Conservation (phyloP, 2,113 vertebrate species). For the Oxyruncus cristatus region DNA sequence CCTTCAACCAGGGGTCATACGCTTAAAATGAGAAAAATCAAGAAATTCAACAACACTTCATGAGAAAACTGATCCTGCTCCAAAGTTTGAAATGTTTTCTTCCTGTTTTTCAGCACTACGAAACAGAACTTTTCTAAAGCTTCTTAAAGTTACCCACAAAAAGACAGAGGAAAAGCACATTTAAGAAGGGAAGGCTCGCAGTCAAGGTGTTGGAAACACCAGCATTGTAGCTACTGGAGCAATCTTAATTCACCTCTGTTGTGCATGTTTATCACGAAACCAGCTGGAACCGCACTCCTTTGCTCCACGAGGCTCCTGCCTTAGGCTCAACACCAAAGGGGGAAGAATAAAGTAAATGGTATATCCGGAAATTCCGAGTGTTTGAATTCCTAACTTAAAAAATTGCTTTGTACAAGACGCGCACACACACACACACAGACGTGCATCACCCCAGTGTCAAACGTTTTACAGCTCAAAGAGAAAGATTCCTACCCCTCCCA, state of each 20-base stretch:
- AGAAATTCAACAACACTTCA: neutral
- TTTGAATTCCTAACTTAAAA: neutral
- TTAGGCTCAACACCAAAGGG: neutral
- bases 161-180: neutral
- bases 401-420: neutral
- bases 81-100: neutral
- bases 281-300: neutral
- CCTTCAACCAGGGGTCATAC: neutral
- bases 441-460: neutral
- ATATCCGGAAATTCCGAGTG: neutral
- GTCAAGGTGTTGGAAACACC: neutral
- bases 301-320: neutral
- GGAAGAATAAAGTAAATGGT: neutral
- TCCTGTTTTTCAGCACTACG: neutral
- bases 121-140: neutral
- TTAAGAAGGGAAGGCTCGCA: neutral
- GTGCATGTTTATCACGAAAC: neutral
- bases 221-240: neutral
- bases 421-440: accelerated
- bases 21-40: neutral
- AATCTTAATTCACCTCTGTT: neutral
- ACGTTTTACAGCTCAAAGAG: neutral
- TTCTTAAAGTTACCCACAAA: neutral
- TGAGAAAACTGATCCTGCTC: neutral
- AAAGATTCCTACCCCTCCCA: neutral